Evolutionary conservation across 2,113 vertebrate species (phyloP).

Genomic region (Diglossa brunneiventris): DNA sequence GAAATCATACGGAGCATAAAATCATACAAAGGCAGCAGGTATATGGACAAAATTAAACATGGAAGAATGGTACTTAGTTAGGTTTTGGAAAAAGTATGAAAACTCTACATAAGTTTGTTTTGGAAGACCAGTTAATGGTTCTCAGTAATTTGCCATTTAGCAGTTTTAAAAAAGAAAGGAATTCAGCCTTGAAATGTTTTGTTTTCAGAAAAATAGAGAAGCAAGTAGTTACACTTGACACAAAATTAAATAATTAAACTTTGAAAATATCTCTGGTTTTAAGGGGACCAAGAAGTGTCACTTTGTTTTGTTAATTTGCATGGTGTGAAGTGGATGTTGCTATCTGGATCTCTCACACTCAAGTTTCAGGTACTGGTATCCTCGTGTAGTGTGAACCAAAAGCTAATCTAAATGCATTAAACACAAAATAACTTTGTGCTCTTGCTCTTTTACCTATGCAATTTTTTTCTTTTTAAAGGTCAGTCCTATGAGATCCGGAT

Average conservation of each 20-base stretch:
- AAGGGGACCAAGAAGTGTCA: neutral
- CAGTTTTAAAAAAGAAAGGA: neutral
- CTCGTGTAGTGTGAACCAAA: neutral
- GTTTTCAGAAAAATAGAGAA: neutral
- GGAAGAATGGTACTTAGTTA: neutral
- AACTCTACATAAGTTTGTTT: neutral
- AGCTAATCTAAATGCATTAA: neutral
- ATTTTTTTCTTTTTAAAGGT: constrained; percentile 71
- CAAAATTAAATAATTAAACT: neutral
- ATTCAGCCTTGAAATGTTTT: neutral
- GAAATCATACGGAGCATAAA: neutral
- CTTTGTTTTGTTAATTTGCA: neutral
- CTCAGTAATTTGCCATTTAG: neutral
- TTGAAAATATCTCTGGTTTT: neutral
- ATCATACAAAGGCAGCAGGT: neutral
- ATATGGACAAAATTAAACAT: neutral
- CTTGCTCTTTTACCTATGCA: neutral
- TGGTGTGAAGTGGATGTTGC: neutral
- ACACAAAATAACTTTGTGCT: neutral
- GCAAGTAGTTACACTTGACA: neutral
- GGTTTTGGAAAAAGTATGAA: neutral
- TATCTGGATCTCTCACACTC: neutral
- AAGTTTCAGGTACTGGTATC: neutral
- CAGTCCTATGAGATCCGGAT: constrained; percentile 94
- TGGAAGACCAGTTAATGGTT: neutral